These are phyloP conservation scores for Thereva unica DNA, from an alignment of 2,888 invertebrate genomes.

Conservation along the genomic window DNA sequence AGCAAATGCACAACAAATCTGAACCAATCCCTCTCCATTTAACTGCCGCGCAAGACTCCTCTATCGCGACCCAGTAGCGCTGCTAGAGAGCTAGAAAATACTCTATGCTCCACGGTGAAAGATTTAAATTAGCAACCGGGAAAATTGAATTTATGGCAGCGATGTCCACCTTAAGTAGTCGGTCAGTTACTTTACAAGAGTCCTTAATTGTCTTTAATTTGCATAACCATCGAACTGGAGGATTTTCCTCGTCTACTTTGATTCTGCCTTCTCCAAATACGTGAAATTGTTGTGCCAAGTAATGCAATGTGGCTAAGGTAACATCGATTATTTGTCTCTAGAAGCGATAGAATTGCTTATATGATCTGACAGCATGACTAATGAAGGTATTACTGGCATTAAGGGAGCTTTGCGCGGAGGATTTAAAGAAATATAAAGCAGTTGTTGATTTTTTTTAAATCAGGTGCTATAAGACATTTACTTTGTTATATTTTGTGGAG, in stretches of 20 bases:
- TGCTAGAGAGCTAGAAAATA: not conserved
- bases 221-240: slow-evolving; percentile 27
- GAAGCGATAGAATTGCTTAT: slow-evolving; percentile 3
- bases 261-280: not conserved
- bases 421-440: not conserved
- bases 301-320: not conserved
- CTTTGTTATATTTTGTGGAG: too few relatives aligned
- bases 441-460: not conserved
- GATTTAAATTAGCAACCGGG: slow-evolving; percentile 9
- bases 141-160: slow-evolving; percentile 25
- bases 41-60: slow-evolving; percentile 2
- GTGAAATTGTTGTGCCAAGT: slow-evolving; percentile 8
- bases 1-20: too few relatives aligned
- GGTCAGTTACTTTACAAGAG: slow-evolving; percentile 28
- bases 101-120: not conserved
- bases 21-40: too few relatives aligned
- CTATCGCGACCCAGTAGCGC: not conserved
- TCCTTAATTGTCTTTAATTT: slow-evolving; percentile 34
- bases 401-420: not conserved
- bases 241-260: slow-evolving; percentile 10
- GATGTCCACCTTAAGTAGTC: slow-evolving; percentile 28
- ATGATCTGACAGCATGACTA: not conserved
- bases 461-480: not conserved
- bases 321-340: slow-evolving; percentile 8
- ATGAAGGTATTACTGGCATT: too few relatives aligned